Conservation (phyloP, 2,113 vertebrate species). For the Ahaetulla prasina region DNA sequence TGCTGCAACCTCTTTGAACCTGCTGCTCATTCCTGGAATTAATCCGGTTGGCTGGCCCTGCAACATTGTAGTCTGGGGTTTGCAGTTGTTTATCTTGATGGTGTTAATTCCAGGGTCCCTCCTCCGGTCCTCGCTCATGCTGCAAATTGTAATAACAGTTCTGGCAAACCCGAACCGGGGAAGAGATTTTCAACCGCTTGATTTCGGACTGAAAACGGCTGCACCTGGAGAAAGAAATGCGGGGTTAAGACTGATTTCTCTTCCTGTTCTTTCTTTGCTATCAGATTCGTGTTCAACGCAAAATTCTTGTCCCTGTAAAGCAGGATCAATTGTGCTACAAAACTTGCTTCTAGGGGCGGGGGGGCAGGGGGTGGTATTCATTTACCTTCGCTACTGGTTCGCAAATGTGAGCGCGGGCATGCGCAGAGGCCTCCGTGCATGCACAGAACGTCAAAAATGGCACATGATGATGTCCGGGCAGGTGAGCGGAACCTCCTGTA, state of each 20-base stretch:
- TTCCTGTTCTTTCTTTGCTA: too few species aligned
- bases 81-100: neutral
- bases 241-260: accelerated
- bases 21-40: neutral
- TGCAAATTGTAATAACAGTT: slow-evolving; percentile 98
- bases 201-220: slow-evolving; percentile 98
- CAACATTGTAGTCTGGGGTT: neutral
- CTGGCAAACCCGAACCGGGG: slow-evolving; percentile 95
- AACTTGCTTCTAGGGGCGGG: neutral
- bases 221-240: slow-evolving; percentile 73
- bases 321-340: neutral
- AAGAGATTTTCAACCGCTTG: slow-evolving; percentile 95
- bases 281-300: neutral
- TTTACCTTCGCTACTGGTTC: too few species aligned
- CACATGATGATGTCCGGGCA: too few species aligned
- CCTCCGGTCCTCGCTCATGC: slow-evolving; percentile 84
- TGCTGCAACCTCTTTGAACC: slow-evolving; percentile 12
- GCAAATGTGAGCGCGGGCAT: too few species aligned
- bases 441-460: too few species aligned
- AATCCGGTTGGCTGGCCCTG: neutral
- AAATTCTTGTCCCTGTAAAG: neutral
- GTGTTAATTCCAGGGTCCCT: slow-evolving; percentile 80
- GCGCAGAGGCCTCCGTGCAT: too few species aligned
- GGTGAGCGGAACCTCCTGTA: too few species aligned
- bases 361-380: too few species aligned